Conservation (phyloP, 2,888 invertebrate species). For the Callinectes sapidus region DNA sequence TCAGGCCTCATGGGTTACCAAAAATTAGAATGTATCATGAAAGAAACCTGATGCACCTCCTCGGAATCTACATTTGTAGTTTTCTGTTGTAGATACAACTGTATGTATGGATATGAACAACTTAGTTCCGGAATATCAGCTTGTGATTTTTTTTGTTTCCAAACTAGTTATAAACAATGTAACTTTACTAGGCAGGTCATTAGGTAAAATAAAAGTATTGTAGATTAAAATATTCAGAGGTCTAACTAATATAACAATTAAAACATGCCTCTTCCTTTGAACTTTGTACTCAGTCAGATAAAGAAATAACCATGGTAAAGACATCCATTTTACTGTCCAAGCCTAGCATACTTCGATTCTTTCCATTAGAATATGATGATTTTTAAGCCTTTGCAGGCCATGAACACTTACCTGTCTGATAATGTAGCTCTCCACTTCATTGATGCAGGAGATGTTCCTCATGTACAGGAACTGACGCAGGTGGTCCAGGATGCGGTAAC, state of each 20-base stretch:
- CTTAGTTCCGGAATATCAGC: background rate
- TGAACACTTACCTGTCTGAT: conserved; percentile 76
- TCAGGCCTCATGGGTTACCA: background rate
- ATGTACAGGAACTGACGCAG: conserved; percentile 76
- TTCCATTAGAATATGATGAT: no score
- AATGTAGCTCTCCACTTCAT: conserved; percentile 77
- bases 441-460: conserved; percentile 74
- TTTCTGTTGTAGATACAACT: background rate
- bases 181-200: no score
- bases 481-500: conserved; percentile 77
- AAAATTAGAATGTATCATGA: background rate
- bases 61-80: background rate
- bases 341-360: no score
- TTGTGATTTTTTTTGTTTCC: no score
- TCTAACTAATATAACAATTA: no score
- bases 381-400: background rate
- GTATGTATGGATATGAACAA: background rate
- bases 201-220: no score
- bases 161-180: no score
- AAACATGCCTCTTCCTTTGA: no score
- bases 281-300: no score
- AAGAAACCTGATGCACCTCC: background rate
- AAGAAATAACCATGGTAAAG: no score
- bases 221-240: no score
- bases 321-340: no score